phyloP scores from a whole-genome alignment of 2,888 invertebrate genomes.

The Polydrusus pterygomalis region DNA sequence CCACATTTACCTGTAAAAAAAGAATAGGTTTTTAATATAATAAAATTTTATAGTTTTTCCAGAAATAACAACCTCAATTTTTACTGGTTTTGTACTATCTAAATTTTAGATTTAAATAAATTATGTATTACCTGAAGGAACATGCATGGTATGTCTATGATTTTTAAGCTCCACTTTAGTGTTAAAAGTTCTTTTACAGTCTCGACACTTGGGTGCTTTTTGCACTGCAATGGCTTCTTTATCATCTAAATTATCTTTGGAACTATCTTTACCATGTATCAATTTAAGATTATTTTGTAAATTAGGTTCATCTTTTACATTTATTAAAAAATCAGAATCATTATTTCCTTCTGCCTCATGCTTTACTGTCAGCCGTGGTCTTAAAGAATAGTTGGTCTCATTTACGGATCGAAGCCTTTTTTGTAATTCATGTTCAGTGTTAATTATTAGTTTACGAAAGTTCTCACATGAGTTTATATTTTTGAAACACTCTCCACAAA shows the following conservation, averaged over 20 bases:
- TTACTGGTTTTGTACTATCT: too few relatives aligned
- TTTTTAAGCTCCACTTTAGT: constrained; percentile 42
- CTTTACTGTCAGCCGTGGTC: constrained; percentile 51
- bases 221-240: not conserved
- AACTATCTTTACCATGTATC: not conserved
- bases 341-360: not conserved
- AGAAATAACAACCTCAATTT: too few relatives aligned
- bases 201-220: constrained; percentile 58
- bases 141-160: too few relatives aligned
- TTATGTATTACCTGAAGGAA: too few relatives aligned
- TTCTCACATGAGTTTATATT: constrained; percentile 63
- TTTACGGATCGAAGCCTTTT: constrained; percentile 44
- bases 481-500: constrained; percentile 63
- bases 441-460: constrained; percentile 64
- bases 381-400: not conserved
- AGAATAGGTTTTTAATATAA: too few relatives aligned
- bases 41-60: too few relatives aligned
- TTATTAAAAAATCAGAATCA: constrained; percentile 18
- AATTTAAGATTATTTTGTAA: constrained; percentile 18
- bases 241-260: constrained; percentile 40
- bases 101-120: too few relatives aligned
- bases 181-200: constrained; percentile 61
- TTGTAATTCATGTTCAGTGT: constrained; percentile 60
- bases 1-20: constrained; percentile 61
- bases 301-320: constrained; percentile 22